Evolutionary conservation across 2,797 vertebrate species (phyloP), one percentile per base, ranked within the genome.

Genomic region (Oreochromis grahami): DNA sequence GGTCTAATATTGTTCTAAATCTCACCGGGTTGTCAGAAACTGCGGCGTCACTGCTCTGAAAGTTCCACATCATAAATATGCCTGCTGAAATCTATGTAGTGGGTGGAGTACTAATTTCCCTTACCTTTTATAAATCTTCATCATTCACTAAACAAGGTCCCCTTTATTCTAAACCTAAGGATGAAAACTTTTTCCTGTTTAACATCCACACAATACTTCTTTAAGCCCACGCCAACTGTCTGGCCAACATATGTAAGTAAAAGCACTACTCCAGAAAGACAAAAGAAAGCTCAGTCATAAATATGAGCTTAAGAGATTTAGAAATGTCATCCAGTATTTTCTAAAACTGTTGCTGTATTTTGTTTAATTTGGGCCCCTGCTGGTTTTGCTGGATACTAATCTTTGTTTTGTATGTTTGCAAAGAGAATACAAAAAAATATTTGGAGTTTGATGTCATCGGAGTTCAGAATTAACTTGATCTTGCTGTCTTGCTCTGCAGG

Each of bases 371-470:
- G 55, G 70, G 58, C 80, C 56, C 74, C 86, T 81, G 82, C 76
- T 91, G 74, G 70, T 55, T 36, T 80, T 48, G 77, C 77, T 58
- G 81, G 55, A 74, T 36, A 53, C 76, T 81, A 78, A 79, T 78
- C 43, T 78, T 80, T 68, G 78, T 70, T 81, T 50, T 50, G 77
- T 87, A 86, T 89, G 60, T 91, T 90, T 84, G 70, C 53, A 76
- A 48, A 82, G 51, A 84, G 76, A 87, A 87, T 48, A 87, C 76
- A 89, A 80, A 89, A 88, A 80, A 87, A 56, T 24, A 84, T 83
- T 83, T 74, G 24, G 29, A 63, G 34, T 84, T 81, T 53, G 77
- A 68, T 83, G 76, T 83, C 85, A 84, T 87, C 51, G 9, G 48
- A 84, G 13, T 36, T 43, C 81, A 65, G 65, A 80, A 84, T 83